Percentiles rank a stretch among this genome's conserved stretches.
Conservation (phyloP, 2,113 vertebrate species). For the Geococcyx californianus region DNA sequence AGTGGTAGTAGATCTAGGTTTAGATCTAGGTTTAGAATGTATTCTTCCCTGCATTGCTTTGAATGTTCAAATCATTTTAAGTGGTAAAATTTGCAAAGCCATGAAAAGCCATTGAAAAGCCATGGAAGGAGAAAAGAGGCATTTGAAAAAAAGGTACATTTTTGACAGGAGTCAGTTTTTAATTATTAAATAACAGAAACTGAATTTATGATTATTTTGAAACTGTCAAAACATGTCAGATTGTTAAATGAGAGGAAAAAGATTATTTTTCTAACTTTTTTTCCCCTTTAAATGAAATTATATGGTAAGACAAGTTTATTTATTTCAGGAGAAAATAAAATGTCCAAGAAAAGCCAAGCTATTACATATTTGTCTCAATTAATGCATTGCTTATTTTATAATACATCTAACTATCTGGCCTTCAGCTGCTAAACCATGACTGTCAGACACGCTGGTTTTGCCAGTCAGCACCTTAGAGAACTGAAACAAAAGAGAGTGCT, state of each 20-base stretch:
- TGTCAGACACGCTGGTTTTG: background rate
- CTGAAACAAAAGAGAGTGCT: background rate
- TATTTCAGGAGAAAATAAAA: conserved; percentile 13
- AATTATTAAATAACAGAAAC: conserved; percentile 14
- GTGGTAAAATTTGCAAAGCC: background rate
- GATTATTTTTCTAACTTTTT: background rate
- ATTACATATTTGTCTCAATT: background rate
- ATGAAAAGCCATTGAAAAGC: too few species aligned
- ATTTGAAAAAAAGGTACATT: background rate
- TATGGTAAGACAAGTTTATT: background rate
- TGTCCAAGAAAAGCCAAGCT: background rate
- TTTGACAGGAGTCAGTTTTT: conserved; percentile 2
- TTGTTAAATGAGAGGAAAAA: background rate
- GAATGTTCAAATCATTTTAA: background rate
- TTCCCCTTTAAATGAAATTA: background rate
- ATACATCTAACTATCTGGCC: background rate
- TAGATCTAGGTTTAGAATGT: background rate
- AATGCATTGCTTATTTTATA: background rate
- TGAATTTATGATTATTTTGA: background rate
- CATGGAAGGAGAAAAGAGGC: background rate
- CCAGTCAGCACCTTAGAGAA: background rate
- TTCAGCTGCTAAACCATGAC: background rate
- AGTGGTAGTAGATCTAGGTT: background rate
- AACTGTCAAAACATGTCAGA: conserved; percentile 14
- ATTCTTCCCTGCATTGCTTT: background rate